These are phyloP conservation scores for Hyla sarda DNA, from an alignment of 2,113 vertebrate species.

Conservation along the genomic window DNA sequence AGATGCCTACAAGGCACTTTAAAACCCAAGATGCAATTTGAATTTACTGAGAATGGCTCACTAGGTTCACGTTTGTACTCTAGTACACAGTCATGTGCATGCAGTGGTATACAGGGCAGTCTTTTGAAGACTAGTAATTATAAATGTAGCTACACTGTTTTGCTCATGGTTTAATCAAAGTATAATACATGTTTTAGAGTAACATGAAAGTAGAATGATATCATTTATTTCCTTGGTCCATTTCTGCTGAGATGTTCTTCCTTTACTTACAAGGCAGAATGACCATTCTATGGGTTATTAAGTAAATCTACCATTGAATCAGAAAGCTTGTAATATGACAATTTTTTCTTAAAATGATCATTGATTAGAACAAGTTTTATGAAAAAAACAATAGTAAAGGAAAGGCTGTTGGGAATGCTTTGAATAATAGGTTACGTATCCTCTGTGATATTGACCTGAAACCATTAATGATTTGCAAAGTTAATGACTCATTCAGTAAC, in stretches of 20 bases:
- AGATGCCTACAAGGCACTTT: too few species aligned
- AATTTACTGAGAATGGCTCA: too few species aligned
- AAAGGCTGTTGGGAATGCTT: slow-evolving; percentile 20
- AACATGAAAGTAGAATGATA: background rate
- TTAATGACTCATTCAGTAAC: slow-evolving; percentile 48
- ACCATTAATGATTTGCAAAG: slow-evolving; percentile 33
- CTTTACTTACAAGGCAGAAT: slow-evolving; percentile 13
- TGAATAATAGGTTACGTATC: background rate
- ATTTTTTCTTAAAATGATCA: slow-evolving; percentile 24
- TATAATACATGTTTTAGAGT: background rate
- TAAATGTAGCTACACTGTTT: background rate
- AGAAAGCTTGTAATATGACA: background rate
- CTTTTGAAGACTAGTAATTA: background rate
- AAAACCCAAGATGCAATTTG: too few species aligned
- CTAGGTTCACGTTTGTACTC: too few species aligned
- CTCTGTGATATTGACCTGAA: slow-evolving; percentile 2
- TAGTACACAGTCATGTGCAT: too few species aligned
- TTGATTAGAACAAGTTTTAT: slow-evolving; percentile 22
- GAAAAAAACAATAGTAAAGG: background rate
- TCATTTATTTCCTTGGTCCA: background rate
- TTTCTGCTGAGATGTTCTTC: background rate
- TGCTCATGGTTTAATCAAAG: background rate
- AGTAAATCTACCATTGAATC: slow-evolving; percentile 34
- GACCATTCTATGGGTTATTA: background rate
- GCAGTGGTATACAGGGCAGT: too few species aligned